These are phyloP conservation scores for Eriosoma lanigerum DNA, from an alignment of 1,140 invertebrate genomes.

Conservation along the genomic window DNA sequence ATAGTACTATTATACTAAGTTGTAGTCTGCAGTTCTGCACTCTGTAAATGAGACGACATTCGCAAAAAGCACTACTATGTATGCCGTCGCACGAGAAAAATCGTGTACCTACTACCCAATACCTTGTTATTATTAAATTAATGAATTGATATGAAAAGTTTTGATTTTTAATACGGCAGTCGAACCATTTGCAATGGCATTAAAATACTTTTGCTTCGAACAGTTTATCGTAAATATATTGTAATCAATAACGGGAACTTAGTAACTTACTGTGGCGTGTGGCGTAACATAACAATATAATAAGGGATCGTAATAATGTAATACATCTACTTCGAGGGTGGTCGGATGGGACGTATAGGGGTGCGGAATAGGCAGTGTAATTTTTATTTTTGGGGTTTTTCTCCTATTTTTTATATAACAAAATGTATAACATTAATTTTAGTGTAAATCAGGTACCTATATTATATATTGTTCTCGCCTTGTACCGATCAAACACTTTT, in stretches of 20 bases:
- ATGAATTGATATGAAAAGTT: slow-evolving; percentile 47
- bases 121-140: neutral
- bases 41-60: neutral
- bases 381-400: no score
- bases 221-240: neutral
- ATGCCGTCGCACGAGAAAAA: neutral
- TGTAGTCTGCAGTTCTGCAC: neutral
- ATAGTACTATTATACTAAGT: no score
- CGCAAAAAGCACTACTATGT: slow-evolving; percentile 7
- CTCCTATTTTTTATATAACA: no score
- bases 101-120: neutral
- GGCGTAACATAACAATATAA: neutral
- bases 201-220: neutral
- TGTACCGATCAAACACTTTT: no score
- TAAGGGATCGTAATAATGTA: neutral
- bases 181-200: slow-evolving; percentile 17
- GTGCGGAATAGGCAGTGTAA: no score
- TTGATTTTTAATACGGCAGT: slow-evolving; percentile 30
- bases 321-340: neutral
- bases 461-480: no score
- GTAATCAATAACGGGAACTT: neutral
- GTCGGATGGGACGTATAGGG: neutral
- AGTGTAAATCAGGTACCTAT: no score
- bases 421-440: no score
- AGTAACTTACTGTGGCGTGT: no score